These are phyloP conservation scores for Smittia aterrima DNA, from an alignment of 2,888 invertebrate species.

Conservation along the genomic window DNA sequence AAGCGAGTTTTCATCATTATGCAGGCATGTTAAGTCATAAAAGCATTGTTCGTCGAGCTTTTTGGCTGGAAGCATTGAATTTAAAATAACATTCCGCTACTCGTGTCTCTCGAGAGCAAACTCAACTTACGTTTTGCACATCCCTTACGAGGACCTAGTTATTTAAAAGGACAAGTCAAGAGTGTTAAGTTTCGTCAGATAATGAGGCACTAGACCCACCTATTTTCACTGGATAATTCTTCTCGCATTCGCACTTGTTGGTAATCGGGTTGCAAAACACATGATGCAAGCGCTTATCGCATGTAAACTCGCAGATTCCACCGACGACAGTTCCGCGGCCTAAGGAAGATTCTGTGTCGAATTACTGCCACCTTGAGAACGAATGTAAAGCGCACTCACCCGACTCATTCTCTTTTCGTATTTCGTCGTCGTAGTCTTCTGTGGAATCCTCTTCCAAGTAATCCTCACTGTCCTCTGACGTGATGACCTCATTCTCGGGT, in stretches of 20 bases:
- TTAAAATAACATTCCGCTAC: background rate
- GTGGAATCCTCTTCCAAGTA: conserved; percentile 26
- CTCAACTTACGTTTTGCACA: conserved; percentile 78
- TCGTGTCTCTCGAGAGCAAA: background rate
- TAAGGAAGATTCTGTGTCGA: conserved; percentile 51
- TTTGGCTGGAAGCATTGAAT: conserved; percentile 62
- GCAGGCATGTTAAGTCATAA: conserved; percentile 78
- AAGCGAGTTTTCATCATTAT: conserved; percentile 75
- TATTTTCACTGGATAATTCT: conserved; percentile 76
- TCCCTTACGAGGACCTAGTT: conserved; percentile 56
- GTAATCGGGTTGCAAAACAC: conserved; percentile 72
- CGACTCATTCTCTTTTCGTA: background rate
- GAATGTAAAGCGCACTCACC: background rate
- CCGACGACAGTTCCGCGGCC: conserved; percentile 69
- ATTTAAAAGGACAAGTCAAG: background rate
- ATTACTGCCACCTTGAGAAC: background rate
- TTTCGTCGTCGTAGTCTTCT: conserved; percentile 5
- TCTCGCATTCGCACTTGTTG: conserved; percentile 73
- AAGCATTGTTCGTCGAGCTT: conserved; percentile 84
- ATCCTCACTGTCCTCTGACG: conserved; percentile 24
- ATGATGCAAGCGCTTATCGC: conserved; percentile 71
- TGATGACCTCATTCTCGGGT: conserved; percentile 21
- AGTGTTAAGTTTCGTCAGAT: background rate
- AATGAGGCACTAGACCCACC: conserved; percentile 46
- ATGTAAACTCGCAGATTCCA: conserved; percentile 72